A percentile compares a stretch with the other conserved stretches of the same genome.
phyloP scores from a whole-genome alignment of 1,140 invertebrate species.

The Bombyx mori region ASM3026992v2 NC_085121.1:5642501-5643000 shows the following conservation, averaged over 20 bases:
- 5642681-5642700: conserved; percentile 52
- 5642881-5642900: conserved; percentile 53
- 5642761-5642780: conserved; percentile 64
- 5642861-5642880: conserved; percentile 57
- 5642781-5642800: conserved; percentile 59
- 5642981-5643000: conserved; percentile 64
- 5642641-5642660: conserved; percentile 49
- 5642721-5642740: conserved; percentile 49
- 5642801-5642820: conserved; percentile 56
- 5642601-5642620: conserved; percentile 45
- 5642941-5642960: conserved; percentile 53
- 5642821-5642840: conserved; percentile 53
- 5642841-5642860: conserved; percentile 61
- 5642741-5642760: conserved; percentile 50
- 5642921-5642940: conserved; percentile 57
- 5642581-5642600: conserved; percentile 61
- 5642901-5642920: conserved; percentile 56
- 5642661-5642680: conserved; percentile 61
- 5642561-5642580: conserved; percentile 62
- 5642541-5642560: conserved; percentile 26
- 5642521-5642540: conserved; percentile 32
- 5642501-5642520: conserved; percentile 30
- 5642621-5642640: conserved; percentile 55
- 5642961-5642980: conserved; percentile 61
- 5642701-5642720: conserved; percentile 39